Percentiles rank a stretch among this genome's conserved stretches.
Conservation (phyloP, 2,113 vertebrate species). For the Mesoclemmys tuberculata region DNA sequence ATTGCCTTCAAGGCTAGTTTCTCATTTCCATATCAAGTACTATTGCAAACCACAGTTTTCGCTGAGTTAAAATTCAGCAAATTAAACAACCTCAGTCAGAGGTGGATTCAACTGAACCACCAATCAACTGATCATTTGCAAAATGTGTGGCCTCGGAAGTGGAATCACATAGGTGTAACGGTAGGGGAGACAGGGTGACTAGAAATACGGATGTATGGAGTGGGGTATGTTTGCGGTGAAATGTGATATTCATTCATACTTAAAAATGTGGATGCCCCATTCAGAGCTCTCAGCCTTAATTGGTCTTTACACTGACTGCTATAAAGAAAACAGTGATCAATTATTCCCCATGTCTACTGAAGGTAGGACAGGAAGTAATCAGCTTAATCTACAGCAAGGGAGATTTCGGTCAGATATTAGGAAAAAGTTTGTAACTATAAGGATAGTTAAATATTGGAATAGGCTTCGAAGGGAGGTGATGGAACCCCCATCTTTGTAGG, state of each 20-base stretch:
- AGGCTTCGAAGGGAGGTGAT: too few species aligned
- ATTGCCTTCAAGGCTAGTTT: not conserved
- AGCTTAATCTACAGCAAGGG: too few species aligned
- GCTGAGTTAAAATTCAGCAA: not conserved
- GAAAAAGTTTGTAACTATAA: too few species aligned
- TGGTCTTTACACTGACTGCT: too few species aligned
- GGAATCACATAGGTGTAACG: not conserved
- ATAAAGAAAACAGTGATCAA: too few species aligned
- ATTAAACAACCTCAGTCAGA: not conserved
- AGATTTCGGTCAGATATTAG: too few species aligned
- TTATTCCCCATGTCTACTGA: too few species aligned
- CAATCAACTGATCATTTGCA: not conserved
- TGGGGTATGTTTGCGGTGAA: not conserved
- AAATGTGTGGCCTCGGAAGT: not conserved
- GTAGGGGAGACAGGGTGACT: not conserved
- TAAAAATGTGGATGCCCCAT: not conserved
- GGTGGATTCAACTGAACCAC: not conserved
- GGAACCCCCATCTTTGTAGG: too few species aligned
- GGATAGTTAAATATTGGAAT: too few species aligned
- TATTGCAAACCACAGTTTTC: not conserved
- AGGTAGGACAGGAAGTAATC: too few species aligned
- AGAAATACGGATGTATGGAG: not conserved
- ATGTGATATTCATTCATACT: not conserved
- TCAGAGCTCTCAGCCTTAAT: not conserved
- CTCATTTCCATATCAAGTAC: not conserved